Evolutionary conservation across 2,797 vertebrate genomes (phyloP).

Genomic region (Catharus ustulatus): DNA sequence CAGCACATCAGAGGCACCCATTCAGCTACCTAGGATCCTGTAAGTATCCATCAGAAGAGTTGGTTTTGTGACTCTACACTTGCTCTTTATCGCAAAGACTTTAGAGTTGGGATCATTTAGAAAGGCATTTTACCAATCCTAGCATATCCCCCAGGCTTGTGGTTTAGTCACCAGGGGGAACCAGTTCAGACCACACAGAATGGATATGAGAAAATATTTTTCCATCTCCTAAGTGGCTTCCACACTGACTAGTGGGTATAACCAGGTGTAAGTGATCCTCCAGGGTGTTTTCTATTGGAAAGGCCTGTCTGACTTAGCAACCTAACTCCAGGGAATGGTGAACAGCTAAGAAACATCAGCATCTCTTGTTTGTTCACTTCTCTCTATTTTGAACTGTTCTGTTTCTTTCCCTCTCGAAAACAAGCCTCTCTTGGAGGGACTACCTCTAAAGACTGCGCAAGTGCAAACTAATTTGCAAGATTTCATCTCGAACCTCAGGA

Average conservation of each 20-base stretch:
- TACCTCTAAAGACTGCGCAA: not conserved
- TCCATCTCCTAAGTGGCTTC: not conserved
- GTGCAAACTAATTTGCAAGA: not conserved
- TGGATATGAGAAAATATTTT: not conserved
- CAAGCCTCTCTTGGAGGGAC: not conserved
- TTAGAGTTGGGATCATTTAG: not conserved
- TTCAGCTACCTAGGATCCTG: rapidly evolving
- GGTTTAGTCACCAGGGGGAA: not conserved
- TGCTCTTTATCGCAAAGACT: not conserved
- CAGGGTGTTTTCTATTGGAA: not conserved
- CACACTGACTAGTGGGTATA: not conserved
- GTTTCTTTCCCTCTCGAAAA: not conserved
- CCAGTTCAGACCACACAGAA: not conserved
- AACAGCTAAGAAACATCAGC: not conserved
- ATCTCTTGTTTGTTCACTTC: not conserved
- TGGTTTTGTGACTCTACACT: not conserved
- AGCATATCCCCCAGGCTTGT: not conserved
- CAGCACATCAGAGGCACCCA: not conserved
- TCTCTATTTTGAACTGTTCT: not conserved
- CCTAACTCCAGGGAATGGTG: not conserved
- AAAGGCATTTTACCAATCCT: not conserved
- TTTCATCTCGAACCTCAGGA: not conserved
- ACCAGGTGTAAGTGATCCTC: not conserved
- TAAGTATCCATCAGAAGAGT: not conserved
- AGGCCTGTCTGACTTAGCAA: not conserved